Base-by-base conservation (phyloP, 2,113 vertebrate genomes). In the Galemys pyrenaicus region DNA sequence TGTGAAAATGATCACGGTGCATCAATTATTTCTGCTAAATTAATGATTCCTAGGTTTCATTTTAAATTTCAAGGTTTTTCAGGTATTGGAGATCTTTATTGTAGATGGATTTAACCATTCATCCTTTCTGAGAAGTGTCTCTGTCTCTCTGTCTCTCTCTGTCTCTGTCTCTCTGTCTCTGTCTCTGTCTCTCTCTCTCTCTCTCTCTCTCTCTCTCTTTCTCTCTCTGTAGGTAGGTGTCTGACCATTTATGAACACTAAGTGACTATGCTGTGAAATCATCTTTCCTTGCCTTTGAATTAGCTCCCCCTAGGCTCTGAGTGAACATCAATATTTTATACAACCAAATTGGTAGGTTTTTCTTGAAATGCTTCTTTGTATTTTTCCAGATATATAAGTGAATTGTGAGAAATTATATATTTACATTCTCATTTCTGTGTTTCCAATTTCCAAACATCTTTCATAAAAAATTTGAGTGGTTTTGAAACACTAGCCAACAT, bases 261-360 rank as follows among this genome's bases (percentile, higher is more conserved):
- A 71, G 70, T 80, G 37, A 91, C 67, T 83, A 35, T 85, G 73
- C 46, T 89, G 3, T 93, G 83, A 79, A 77, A 44, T 87, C 87
- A 44, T 73, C 84, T 95, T 78, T 73, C 37, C 46, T 94, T 93
- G 74, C 22, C 39, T 96, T 96, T 95, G 92, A 94, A 81, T 84
- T 92, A 87, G 81, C 65, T 97, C 97, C 98, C 86, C 84, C 77
- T 96, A 85, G 44, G 24, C 83, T 94, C 81, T 70, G 56, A 97
- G 80, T 97, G 96, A 98, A 94, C 88, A 95, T 84, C 82, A 89
- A n/a, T 87, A 95, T 97, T 92, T 93, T 89, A 84, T 85, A 96
- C 92, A 95, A 96, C 74, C 73, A 95, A 88, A 96, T 96, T 94
- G 62, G 77, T 88, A 90, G 65, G 32, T 94, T 92, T 96, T 89